phyloP scores from a whole-genome alignment of 2,113 vertebrate species.

The Verasper variegatus region DNA sequence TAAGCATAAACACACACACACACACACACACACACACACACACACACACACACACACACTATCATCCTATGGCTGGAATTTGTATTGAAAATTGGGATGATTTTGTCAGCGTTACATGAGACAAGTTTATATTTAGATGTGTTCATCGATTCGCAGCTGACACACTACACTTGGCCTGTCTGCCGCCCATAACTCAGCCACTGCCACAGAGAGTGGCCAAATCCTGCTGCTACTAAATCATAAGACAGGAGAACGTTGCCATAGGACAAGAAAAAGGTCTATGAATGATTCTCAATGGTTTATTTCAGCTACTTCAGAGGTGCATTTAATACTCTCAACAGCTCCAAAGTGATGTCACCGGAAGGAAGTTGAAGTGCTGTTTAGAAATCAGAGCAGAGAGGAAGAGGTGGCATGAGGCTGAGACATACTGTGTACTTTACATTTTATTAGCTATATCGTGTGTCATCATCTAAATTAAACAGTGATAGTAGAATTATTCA shows the following conservation, averaged over 20 bases:
- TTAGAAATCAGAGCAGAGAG: background rate
- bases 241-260: background rate
- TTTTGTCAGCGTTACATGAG: conserved; percentile 76
- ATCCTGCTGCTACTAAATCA: conserved; percentile 69
- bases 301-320: conserved; percentile 10
- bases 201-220: conserved; percentile 61
- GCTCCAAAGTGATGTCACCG: conserved; percentile 25
- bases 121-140: conserved; percentile 81
- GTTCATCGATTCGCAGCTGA: conserved; percentile 78
- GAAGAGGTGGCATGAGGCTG: background rate
- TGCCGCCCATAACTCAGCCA: conserved; percentile 71
- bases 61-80: conserved; percentile 36
- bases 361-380: conserved; percentile 19
- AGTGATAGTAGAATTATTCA: background rate
- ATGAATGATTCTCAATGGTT: conserved; percentile 39
- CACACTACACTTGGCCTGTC: conserved; percentile 74
- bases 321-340: background rate
- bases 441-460: conserved; percentile 2
- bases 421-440: background rate
- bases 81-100: conserved; percentile 68
- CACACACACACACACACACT: background rate
- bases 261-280: conserved; percentile 33
- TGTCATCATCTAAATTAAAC: background rate
- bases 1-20: background rate
- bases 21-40: background rate